Conservation (phyloP, 1,140 invertebrate genomes). For the Zaprionus capensis region DNA sequence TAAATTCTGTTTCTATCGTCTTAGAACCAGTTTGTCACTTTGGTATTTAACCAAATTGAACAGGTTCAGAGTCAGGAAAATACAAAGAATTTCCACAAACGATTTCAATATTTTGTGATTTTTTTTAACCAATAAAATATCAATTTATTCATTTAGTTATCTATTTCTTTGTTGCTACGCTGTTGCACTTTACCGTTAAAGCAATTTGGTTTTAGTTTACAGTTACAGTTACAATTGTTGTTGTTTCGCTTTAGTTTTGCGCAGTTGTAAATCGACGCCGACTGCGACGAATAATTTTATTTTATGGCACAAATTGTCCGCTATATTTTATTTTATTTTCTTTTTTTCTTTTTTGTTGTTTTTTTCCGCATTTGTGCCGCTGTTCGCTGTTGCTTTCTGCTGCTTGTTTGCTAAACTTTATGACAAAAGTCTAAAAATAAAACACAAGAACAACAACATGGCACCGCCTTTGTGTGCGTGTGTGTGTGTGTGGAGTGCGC, state of each 20-base stretch:
- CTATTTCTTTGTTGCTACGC: background rate
- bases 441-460: slow-evolving; percentile 31
- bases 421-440: slow-evolving; percentile 80
- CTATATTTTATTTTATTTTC: slow-evolving; percentile 15
- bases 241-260: slow-evolving; percentile 19
- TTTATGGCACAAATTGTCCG: slow-evolving; percentile 67
- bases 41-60: background rate
- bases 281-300: slow-evolving; percentile 32
- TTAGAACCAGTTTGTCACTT: background rate
- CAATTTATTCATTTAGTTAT: background rate
- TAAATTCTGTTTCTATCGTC: too few species aligned
- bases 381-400: slow-evolving; percentile 12
- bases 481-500: slow-evolving; percentile 32
- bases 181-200: slow-evolving; percentile 10
- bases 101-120: background rate
- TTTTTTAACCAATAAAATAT: background rate
- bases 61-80: background rate
- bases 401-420: slow-evolving; percentile 79
- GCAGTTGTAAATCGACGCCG: slow-evolving; percentile 50
- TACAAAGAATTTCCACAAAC: background rate
- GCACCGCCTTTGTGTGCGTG: slow-evolving; percentile 35
- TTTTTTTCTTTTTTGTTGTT: slow-evolving; percentile 49
- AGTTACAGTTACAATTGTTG: slow-evolving; percentile 30
- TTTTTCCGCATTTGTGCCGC: slow-evolving; percentile 59
- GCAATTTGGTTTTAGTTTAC: slow-evolving; percentile 30